A percentile compares a stretch with the other conserved stretches of the same genome.
Evolutionary conservation across 2,113 vertebrate species (phyloP).

Genomic region (Nyctereutes procyonoides): DNA sequence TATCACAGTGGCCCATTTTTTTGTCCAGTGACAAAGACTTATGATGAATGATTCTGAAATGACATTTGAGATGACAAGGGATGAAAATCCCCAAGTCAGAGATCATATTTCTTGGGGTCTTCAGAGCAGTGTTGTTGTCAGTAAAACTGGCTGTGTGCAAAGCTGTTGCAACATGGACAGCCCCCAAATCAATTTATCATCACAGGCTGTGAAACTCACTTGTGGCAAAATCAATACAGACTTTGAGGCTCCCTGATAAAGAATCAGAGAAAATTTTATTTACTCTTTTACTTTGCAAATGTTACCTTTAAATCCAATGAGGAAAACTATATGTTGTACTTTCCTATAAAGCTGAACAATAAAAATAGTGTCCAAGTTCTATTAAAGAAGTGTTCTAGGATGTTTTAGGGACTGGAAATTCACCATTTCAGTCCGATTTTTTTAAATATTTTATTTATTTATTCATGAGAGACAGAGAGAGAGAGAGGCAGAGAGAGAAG

Average conservation of each 20-base stretch:
- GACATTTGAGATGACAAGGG: conserved; percentile 84
- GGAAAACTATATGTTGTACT: not conserved
- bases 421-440: not conserved
- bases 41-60: conserved; percentile 85
- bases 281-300: conserved; percentile 48
- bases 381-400: not conserved
- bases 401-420: not conserved
- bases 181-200: conserved; percentile 71
- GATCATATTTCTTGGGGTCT: conserved; percentile 68
- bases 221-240: conserved; percentile 58
- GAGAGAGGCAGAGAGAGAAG: too few species aligned
- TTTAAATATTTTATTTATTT: not conserved
- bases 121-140: conserved; percentile 75
- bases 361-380: not conserved
- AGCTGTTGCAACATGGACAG: conserved; percentile 24
- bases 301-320: conserved; percentile 45
- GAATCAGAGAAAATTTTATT: conserved; percentile 8
- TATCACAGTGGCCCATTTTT: conserved; percentile 76
- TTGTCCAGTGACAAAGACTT: conserved; percentile 78
- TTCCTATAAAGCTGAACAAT: not conserved
- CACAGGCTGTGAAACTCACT: not conserved
- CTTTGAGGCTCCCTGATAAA: not conserved
- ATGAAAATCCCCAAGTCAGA: conserved; percentile 81
- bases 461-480: too few species aligned
- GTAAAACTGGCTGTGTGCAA: conserved; percentile 66